Evolutionary conservation across 2,797 vertebrate species (phyloP).

Genomic region (Liasis olivaceus): DNA sequence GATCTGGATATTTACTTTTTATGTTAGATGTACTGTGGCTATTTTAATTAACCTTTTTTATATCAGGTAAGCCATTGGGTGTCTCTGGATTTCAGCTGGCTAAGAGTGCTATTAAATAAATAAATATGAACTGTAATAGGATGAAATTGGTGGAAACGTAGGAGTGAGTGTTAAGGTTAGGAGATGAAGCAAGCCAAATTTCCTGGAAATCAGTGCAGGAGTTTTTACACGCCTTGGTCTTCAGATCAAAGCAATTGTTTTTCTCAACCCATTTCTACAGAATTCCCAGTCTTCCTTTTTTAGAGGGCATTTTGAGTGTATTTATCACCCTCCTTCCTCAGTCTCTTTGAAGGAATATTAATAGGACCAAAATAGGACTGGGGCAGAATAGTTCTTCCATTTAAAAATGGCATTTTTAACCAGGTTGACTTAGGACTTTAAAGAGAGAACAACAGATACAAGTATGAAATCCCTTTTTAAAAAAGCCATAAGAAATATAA

Average conservation of each 20-base stretch:
- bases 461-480: background rate
- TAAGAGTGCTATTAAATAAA: background rate
- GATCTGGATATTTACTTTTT: background rate
- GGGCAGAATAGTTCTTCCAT: background rate
- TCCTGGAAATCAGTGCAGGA: background rate
- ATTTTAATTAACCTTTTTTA: background rate
- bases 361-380: background rate
- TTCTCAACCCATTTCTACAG: background rate
- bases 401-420: background rate
- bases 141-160: background rate
- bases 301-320: background rate
- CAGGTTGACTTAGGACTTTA: background rate
- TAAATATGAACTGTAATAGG: background rate
- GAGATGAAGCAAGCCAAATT: background rate
- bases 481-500: slow-evolving; percentile 40
- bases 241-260: background rate
- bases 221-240: background rate
- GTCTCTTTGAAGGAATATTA: background rate
- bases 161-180: background rate
- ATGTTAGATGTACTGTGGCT: background rate
- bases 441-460: background rate
- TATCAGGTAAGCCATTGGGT: background rate
- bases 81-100: background rate
- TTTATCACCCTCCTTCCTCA: background rate
- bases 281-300: background rate